Evolutionary conservation across 2,113 vertebrate genomes (phyloP).

Genomic region (Romanogobio albipinnatus): DNA sequence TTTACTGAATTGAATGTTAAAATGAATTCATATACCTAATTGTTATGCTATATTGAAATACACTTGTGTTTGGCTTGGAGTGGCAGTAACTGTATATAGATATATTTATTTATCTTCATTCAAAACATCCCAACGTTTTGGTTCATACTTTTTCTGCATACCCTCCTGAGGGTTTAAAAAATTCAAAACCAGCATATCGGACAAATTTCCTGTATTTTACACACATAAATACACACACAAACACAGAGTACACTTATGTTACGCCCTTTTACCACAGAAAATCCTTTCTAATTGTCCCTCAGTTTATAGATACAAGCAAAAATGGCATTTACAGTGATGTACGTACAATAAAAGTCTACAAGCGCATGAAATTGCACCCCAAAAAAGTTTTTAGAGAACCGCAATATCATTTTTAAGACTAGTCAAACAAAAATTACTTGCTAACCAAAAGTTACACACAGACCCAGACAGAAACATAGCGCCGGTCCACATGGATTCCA

Average conservation of each 20-base stretch:
- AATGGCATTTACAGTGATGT: neutral
- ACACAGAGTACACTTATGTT: conserved; percentile 47
- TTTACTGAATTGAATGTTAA: neutral
- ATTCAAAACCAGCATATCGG: neutral
- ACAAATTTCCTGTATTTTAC: neutral
- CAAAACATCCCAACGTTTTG: neutral
- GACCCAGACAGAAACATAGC: too few relatives aligned
- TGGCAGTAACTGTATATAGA: neutral
- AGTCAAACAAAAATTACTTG: neutral
- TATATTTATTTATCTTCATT: neutral
- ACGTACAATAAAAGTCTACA: neutral
- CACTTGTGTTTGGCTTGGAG: conserved; percentile 7
- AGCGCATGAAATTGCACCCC: neutral
- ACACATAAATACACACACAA: conserved; percentile 6
- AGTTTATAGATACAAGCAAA: neutral
- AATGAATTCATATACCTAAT: neutral
- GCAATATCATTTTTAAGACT: neutral
- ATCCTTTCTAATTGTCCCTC: neutral
- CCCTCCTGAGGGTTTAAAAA: neutral
- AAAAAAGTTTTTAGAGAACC: neutral
- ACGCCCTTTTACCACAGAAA: neutral
- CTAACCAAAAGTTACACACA: too few relatives aligned
- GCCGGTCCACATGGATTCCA: too few relatives aligned
- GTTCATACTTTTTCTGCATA: conserved; percentile 1
- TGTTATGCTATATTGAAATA: neutral